Conservation (phyloP, 2,888 invertebrate genomes). For the Nephrotoma appendiculata region DNA sequence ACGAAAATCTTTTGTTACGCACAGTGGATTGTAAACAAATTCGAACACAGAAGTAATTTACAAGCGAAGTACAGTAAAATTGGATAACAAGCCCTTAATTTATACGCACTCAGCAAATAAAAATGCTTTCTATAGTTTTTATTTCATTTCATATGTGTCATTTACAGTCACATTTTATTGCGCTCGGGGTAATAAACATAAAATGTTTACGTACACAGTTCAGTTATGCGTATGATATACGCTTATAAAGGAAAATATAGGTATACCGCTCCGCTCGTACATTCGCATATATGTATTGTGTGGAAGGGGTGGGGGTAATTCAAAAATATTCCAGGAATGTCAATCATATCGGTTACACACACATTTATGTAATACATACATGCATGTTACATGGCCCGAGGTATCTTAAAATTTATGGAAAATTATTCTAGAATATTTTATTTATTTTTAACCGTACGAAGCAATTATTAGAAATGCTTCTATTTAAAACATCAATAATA, state of each 20-base stretch:
- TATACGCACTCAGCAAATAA: neutral
- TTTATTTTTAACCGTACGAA: neutral
- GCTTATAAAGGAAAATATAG: neutral
- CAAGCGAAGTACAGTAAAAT: neutral
- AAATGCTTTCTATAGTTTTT: neutral
- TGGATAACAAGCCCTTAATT: neutral
- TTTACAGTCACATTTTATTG: neutral
- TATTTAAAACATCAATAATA: neutral
- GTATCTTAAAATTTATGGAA: neutral
- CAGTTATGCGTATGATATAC: neutral
- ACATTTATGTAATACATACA: neutral
- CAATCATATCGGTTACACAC: neutral
- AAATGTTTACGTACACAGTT: neutral
- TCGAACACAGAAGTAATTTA: neutral
- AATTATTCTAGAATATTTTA: neutral
- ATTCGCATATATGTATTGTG: neutral
- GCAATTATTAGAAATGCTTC: neutral
- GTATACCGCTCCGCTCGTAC: neutral
- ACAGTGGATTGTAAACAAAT: neutral
- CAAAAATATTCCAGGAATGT: neutral
- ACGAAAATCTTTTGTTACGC: neutral
- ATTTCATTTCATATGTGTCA: neutral
- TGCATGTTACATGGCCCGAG: neutral
- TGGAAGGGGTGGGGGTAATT: neutral
- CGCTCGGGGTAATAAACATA: neutral